phyloP scores from a whole-genome alignment of 1,140 invertebrate genomes.

The Aleiodes sp. region DNA sequence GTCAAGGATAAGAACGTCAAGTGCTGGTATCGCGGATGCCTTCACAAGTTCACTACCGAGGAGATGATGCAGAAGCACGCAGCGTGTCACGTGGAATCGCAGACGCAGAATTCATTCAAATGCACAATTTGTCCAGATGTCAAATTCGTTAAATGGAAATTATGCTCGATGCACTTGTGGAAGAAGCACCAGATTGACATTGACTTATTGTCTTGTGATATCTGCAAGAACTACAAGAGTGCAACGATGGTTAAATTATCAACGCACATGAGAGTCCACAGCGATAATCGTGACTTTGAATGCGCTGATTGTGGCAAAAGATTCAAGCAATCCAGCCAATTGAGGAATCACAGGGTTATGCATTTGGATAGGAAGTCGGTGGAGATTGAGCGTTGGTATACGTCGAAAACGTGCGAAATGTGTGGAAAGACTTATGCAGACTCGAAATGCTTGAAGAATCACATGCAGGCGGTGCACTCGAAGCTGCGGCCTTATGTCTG shows the following conservation, averaged over 20 bases:
- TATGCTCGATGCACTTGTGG: conserved; percentile 75
- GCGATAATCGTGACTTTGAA: conserved; percentile 68
- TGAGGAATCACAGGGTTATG: conserved; percentile 71
- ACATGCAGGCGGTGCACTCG: conserved; percentile 80
- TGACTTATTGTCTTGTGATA: conserved; percentile 72
- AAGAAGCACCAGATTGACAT: conserved; percentile 73
- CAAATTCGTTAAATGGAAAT: conserved; percentile 69
- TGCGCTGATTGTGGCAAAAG: conserved; percentile 72
- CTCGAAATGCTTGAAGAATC: conserved; percentile 78
- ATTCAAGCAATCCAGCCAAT: conserved; percentile 73
- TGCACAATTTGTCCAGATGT: conserved; percentile 65
- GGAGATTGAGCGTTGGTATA: conserved; percentile 68
- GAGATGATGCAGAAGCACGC: conserved; percentile 64
- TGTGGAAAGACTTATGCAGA: conserved; percentile 78
- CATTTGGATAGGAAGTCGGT: conserved; percentile 65
- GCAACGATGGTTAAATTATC: conserved; percentile 65
- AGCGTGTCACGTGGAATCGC: conserved; percentile 63
- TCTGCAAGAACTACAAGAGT: conserved; percentile 70
- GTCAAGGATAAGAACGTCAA: conserved; percentile 52
- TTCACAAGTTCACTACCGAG: conserved; percentile 65
- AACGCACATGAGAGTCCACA: conserved; percentile 73
- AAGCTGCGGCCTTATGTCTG: conserved; percentile 82
- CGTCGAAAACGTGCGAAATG: conserved; percentile 74
- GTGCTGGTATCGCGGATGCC: conserved; percentile 65
- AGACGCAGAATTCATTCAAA: conserved; percentile 59